Evolutionary conservation across 2,113 vertebrate genomes (phyloP), one percentile per base, ranked within the genome.

Genomic region (Falcunculus frontatus): DNA sequence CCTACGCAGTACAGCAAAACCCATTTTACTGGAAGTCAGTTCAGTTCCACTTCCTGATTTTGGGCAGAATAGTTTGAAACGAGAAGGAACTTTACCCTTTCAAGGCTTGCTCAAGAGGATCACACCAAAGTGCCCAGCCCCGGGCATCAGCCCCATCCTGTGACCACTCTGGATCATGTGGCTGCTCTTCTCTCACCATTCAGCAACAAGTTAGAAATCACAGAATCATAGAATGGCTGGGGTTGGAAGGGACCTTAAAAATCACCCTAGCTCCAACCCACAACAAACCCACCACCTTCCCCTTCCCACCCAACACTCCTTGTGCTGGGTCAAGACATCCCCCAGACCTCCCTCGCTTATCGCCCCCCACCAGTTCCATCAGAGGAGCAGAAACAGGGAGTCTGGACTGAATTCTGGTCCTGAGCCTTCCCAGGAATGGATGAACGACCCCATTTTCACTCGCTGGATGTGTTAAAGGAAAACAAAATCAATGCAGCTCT

Each of bases 1-100:
- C 8, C 37, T 11, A 2, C 0, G 0, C 20, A 6, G 3, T 2
- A 50, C 16, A 21, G 42, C 15, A 69, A 44, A 70, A 25, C 1
- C 1, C 14, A 7, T 56, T 68, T 84, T 60, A 77, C 68, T 87
- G 20, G 18, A 81, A 65, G 13, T 8, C 59, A 9, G 14, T 7
- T 18, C 25, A 70, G 18, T 44, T 78, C 64, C 0, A 5, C 74
- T 78, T 90, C 79, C 70, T 46, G 60, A 52, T 82, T 57, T 53
- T 18, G 60, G 46, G n/a, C 30, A 35, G 50, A 84, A 4, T 1
- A 10, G 37, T 47, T 70, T 21, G 10, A 44, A 87, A 33, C 11
- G 22, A 49, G n/a, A 12, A 81, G 11, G 47, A 86, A n/a, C 44
- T 64, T 79, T 3, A 10, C 17, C 53, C 87, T 47, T 63, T 49